Conservation (phyloP, 1,140 invertebrate species). For the Neoseiulus cucumeris region DNA sequence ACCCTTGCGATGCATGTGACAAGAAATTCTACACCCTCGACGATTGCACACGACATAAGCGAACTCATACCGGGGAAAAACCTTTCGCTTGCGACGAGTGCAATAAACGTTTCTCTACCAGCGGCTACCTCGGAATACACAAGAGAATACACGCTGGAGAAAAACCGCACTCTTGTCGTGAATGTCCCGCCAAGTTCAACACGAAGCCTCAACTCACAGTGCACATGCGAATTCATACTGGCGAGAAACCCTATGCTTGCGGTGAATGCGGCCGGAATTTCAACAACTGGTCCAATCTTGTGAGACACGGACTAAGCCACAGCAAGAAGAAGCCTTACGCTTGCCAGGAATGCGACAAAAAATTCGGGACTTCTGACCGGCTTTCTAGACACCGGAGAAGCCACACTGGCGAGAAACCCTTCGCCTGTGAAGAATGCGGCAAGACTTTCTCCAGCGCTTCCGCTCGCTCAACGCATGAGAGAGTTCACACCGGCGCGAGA, state of each 20-base stretch:
- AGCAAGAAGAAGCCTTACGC: constrained; percentile 47
- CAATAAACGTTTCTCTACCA: too few relatives aligned
- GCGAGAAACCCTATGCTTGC: constrained; percentile 59
- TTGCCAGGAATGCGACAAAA: constrained; percentile 28
- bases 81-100: constrained; percentile 64
- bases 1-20: constrained; percentile 59
- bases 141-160: too few relatives aligned
- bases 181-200: too few relatives aligned
- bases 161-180: too few relatives aligned
- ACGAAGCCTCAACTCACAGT: constrained; percentile 68
- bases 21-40: constrained; percentile 69
- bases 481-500: too few relatives aligned
- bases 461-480: too few relatives aligned
- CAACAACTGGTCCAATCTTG: constrained; percentile 62
- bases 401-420: not conserved
- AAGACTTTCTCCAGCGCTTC: too few relatives aligned
- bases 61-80: too few relatives aligned
- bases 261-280: constrained; percentile 55
- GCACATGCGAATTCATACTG: constrained; percentile 68
- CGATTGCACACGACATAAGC: too few relatives aligned
- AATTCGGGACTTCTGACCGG: constrained; percentile 39
- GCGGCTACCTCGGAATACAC: too few relatives aligned
- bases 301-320: constrained; percentile 51
- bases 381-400: too few relatives aligned
- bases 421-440: not conserved